These are phyloP conservation scores for Pyxicephalus adspersus DNA, from an alignment of 2,113 vertebrate genomes.

Conservation along the genomic window DNA sequence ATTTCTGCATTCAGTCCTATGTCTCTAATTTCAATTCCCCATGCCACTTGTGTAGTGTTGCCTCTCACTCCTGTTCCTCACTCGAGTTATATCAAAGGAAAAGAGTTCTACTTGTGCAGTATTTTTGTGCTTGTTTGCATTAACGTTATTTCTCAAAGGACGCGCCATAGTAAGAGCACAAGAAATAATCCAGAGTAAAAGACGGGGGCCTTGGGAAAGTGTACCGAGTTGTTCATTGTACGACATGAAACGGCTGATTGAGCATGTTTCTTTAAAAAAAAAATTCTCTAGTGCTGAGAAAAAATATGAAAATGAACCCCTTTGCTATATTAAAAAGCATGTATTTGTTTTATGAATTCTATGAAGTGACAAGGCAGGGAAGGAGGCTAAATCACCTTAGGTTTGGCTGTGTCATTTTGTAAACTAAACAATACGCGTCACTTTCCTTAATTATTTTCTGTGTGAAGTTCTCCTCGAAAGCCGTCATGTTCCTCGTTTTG, in stretches of 20 bases:
- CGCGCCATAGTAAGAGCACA: conserved; percentile 3
- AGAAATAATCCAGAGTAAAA: conserved; percentile 25
- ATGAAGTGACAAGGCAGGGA: not conserved
- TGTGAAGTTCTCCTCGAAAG: not conserved
- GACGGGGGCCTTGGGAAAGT: conserved; percentile 13
- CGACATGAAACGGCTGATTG: conserved; percentile 31
- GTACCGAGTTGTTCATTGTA: conserved; percentile 26
- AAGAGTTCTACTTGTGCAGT: conserved; percentile 12
- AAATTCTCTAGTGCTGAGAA: not conserved
- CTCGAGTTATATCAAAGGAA: conserved; percentile 43
- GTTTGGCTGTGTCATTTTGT: not conserved
- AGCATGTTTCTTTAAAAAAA: conserved; percentile 37
- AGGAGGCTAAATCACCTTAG: not conserved
- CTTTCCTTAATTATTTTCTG: conserved; percentile 25
- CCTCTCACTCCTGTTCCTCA: conserved; percentile 12
- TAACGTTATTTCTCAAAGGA: conserved; percentile 44
- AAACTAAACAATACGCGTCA: conserved; percentile 10
- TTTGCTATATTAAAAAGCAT: not conserved
- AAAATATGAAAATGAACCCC: conserved; percentile 18
- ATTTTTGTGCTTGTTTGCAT: conserved; percentile 44
- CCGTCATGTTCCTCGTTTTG: conserved; percentile 9
- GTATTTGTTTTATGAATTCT: conserved; percentile 22
- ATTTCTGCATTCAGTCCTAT: conserved; percentile 10
- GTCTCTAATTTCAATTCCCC: conserved; percentile 34
- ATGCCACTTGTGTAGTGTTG: conserved; percentile 24